Evolutionary conservation across 2,113 vertebrate species (phyloP).

Genomic region (rabbit (Oryctolagus cuniculus)): mOryCun1.1 NC_091433.1:9554001-9554500

Average conservation of each 20-base stretch:
- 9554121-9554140: not conserved
- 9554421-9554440: not conserved
- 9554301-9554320: conserved; percentile 34
- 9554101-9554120: not conserved
- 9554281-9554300: not conserved
- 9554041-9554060: not conserved
- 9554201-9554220: not conserved
- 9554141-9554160: not conserved
- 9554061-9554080: not conserved
- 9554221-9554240: not conserved
- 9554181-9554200: not conserved
- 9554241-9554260: not conserved
- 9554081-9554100: conserved; percentile 18
- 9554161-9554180: not conserved
- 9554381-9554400: not conserved
- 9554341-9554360: conserved; percentile 31
- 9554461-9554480: conserved; percentile 20
- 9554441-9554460: conserved; percentile 50
- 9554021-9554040: not conserved
- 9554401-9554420: conserved; percentile 26
- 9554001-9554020: not conserved
- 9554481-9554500: conserved; percentile 13
- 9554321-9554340: conserved; percentile 36
- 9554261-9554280: not conserved
- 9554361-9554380: not conserved